These are phyloP conservation scores for Sciaenops ocellatus DNA, from an alignment of 2,797 vertebrate genomes.

Conservation along the genomic window DNA sequence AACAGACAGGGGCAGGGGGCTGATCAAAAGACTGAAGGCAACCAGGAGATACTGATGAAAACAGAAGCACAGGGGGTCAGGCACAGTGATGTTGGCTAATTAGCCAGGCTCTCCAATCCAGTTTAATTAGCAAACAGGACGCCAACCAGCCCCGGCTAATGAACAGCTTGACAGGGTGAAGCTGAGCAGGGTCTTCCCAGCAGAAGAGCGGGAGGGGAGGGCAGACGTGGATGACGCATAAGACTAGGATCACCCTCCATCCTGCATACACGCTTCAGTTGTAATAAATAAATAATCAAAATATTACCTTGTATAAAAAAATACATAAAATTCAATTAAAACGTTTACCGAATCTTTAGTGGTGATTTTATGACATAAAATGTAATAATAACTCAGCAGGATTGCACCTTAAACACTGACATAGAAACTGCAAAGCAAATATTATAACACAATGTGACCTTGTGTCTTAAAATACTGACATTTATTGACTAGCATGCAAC, in stretches of 20 bases:
- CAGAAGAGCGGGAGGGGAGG: not conserved
- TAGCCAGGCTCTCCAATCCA: constrained; percentile 62
- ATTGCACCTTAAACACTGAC: not conserved
- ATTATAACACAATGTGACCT: not conserved
- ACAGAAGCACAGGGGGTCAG: constrained; percentile 57
- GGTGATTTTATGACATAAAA: not conserved
- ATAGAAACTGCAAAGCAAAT: not conserved
- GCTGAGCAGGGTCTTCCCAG: constrained; percentile 43
- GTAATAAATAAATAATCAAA: not conserved
- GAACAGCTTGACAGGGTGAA: constrained; percentile 52
- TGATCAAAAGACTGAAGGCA: constrained; percentile 61
- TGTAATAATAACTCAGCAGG: not conserved
- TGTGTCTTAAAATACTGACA: not conserved
- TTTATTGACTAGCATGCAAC: not conserved
- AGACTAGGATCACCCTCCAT: constrained; percentile 17
- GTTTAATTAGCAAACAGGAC: constrained; percentile 67
- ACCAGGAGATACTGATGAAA: constrained; percentile 60
- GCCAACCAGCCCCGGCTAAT: constrained; percentile 58
- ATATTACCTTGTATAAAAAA: too few species aligned
- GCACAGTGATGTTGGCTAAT: constrained; percentile 63
- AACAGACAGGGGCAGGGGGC: constrained; percentile 29
- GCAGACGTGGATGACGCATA: constrained; percentile 13
- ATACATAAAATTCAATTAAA: too few species aligned
- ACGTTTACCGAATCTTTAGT: not conserved
- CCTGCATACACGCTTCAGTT: not conserved